Conservation (phyloP, 2,113 vertebrate genomes). For the Crotalus helleri region DNA sequence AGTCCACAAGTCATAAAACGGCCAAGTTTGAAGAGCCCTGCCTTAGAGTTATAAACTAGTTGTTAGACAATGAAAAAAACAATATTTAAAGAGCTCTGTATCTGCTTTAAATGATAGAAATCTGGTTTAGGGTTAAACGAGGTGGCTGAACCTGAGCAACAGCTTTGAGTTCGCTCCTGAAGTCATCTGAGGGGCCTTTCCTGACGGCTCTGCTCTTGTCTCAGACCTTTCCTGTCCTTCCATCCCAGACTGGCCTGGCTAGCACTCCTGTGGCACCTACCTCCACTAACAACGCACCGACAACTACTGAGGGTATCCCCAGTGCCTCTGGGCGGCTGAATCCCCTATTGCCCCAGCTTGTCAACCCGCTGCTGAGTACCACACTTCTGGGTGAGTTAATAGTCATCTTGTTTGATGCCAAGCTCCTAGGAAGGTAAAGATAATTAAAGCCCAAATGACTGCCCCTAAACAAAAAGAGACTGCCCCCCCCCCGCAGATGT, state of each 20-base stretch:
- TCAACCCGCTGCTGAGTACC: constrained; percentile 78
- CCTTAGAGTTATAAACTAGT: not conserved
- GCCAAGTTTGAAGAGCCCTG: no score
- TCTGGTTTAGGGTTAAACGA: not conserved
- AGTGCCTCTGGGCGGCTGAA: constrained; percentile 66
- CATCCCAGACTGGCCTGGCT: constrained; percentile 63
- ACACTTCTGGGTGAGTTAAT: constrained; percentile 74
- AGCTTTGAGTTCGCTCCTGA: not conserved
- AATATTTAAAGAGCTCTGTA: not conserved
- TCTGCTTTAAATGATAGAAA: not conserved
- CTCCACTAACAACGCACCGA: constrained; percentile 61
- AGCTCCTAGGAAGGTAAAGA: not conserved
- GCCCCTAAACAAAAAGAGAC: not conserved
- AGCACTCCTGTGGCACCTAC: constrained; percentile 73
- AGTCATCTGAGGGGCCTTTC: not conserved
- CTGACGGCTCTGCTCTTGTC: fast-evolving
- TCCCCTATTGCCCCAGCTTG: constrained; percentile 70
- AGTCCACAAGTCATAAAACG: no score
- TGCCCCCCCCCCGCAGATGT: not conserved
- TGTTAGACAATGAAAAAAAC: not conserved
- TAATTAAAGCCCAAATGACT: not conserved
- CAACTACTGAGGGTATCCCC: constrained; percentile 64
- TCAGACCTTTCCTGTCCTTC: not conserved
- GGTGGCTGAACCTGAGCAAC: no score
- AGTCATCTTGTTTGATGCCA: not conserved